Percentiles rank a stretch among this genome's conserved stretches.
Evolutionary conservation across 1,140 invertebrate species (phyloP).

Genomic region (Trachelipus rathkii): DNA sequence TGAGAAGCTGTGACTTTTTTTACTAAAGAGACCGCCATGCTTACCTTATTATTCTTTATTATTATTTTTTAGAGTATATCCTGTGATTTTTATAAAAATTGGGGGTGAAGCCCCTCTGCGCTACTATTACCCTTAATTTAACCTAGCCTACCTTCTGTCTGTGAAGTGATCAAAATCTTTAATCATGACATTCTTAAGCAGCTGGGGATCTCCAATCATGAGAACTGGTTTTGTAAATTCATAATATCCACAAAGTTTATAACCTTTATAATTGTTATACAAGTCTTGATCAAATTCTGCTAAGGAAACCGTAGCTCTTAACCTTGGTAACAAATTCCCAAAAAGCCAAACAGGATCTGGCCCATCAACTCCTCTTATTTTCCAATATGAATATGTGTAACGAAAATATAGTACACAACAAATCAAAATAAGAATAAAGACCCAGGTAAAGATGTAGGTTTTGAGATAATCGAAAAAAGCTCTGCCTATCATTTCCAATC

Average conservation of each 20-base stretch:
- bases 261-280: conserved; percentile 37
- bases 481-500: no score
- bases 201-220: conserved; percentile 58
- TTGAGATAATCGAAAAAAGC: not conserved
- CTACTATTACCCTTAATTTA: no score
- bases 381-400: conserved; percentile 31
- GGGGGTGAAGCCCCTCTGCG: no score
- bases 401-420: not conserved
- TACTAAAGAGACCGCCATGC: no score
- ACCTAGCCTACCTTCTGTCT: conserved; percentile 51
- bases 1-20: no score
- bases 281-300: conserved; percentile 40
- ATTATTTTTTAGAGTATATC: no score
- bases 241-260: conserved; percentile 27
- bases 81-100: no score
- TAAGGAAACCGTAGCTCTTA: conserved; percentile 34
- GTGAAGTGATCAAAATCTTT: conserved; percentile 64
- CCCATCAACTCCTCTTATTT: conserved; percentile 32
- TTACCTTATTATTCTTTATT: no score
- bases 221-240: conserved; percentile 50
- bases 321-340: conserved; percentile 38
- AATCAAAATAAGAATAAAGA: not conserved
- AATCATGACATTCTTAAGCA: conserved; percentile 58
- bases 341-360: conserved; percentile 38
- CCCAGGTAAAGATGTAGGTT: not conserved